Conservation (phyloP, 2,113 vertebrate species). For the Natator depressus region DNA sequence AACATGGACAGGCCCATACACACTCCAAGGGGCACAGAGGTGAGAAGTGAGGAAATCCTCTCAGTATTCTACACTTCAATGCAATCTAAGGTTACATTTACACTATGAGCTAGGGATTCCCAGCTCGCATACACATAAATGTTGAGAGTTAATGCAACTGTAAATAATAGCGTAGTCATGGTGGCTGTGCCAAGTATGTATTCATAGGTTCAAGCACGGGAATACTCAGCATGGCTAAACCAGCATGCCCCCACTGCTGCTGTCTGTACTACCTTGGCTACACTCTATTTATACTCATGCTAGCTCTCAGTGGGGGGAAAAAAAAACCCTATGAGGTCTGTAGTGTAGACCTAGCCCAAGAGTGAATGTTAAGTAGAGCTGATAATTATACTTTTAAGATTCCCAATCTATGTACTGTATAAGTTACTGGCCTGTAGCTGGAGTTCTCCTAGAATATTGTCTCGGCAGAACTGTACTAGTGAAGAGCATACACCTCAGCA, state of each 20-base stretch:
- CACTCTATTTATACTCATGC: not conserved
- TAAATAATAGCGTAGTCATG: not conserved
- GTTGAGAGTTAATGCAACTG: not conserved
- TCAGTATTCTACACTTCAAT: not conserved
- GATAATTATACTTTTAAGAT: not conserved
- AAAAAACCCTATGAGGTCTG: too few relatives aligned
- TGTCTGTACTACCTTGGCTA: not conserved
- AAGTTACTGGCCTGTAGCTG: not conserved
- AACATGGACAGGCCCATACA: not conserved
- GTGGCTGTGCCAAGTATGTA: not conserved
- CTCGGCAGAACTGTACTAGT: not conserved
- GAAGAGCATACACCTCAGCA: not conserved
- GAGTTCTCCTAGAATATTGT: not conserved
- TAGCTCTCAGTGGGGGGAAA: not conserved
- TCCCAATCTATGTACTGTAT: not conserved
- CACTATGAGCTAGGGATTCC: not conserved
- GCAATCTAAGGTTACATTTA: not conserved
- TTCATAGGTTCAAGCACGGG: not conserved
- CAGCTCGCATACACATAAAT: not conserved
- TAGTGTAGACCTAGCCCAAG: not conserved
- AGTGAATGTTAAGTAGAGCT: not conserved
- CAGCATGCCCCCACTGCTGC: not conserved
- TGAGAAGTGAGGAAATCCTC: not conserved
- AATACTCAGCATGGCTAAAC: not conserved
- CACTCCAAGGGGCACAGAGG: not conserved